These are phyloP conservation scores for Acanthosepion lycidas DNA, from an alignment of 2,888 invertebrate species.

Conservation along the genomic window DNA sequence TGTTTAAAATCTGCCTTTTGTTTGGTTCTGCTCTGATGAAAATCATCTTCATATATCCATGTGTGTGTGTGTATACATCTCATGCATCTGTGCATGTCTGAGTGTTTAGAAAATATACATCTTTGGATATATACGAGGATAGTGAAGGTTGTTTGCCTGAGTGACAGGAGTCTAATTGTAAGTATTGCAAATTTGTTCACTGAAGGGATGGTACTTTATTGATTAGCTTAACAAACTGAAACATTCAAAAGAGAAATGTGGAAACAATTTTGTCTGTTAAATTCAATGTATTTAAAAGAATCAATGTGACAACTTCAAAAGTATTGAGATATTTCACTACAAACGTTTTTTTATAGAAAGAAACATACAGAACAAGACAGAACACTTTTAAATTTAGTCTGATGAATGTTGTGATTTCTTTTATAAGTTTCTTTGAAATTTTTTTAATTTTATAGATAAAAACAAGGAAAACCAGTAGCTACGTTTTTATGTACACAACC, in stretches of 20 bases:
- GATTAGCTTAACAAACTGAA: conserved; percentile 12
- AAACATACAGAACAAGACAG: not conserved
- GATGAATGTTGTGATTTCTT: not conserved
- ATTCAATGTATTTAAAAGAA: not conserved
- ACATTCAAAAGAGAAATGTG: not conserved
- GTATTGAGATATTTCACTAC: not conserved
- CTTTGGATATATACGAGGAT: not conserved
- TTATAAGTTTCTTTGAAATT: not conserved
- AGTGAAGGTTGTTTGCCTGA: not conserved
- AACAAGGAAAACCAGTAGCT: not conserved
- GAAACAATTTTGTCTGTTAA: conserved; percentile 12
- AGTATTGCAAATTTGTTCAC: conserved; percentile 33
- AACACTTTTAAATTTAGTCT: not conserved
- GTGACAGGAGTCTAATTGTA: not conserved
- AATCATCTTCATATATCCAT: not conserved
- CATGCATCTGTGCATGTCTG: not conserved
- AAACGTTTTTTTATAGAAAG: not conserved
- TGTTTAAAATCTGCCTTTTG: not conserved
- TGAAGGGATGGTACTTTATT: conserved; percentile 2
- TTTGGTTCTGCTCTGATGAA: not conserved
- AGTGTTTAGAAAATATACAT: not conserved
- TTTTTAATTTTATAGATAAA: not conserved
- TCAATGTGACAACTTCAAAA: conserved; percentile 20
- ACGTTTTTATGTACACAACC: not conserved
- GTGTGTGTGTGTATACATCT: not conserved